Percentiles rank a stretch among this genome's conserved stretches.
These are phyloP conservation scores for Lichenostomus cassidix DNA, from an alignment of 2,113 vertebrate genomes.

Conservation along the genomic window DNA sequence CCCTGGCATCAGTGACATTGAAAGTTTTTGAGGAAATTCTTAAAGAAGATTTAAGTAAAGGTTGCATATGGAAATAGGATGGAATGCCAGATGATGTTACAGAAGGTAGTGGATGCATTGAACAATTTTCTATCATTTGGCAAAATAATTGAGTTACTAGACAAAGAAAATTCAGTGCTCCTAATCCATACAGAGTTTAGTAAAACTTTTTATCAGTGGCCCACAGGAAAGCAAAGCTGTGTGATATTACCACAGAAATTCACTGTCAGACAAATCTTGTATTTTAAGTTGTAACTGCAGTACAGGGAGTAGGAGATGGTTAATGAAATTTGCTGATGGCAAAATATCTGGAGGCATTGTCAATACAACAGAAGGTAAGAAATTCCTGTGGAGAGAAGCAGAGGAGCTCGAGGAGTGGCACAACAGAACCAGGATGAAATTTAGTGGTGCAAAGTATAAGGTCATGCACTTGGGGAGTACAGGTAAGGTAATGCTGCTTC, in stretches of 20 bases:
- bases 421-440: neutral
- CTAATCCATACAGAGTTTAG: neutral
- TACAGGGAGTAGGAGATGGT: neutral
- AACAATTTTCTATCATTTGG: neutral
- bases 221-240: neutral
- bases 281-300: neutral
- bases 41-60: neutral
- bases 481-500: neutral
- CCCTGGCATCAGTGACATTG: neutral
- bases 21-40: neutral
- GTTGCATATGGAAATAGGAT: neutral
- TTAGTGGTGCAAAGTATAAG: neutral
- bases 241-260: neutral
- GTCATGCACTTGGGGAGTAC: neutral
- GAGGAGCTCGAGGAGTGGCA: neutral
- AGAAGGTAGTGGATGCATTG: neutral
- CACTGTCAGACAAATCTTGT: neutral
- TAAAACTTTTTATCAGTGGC: neutral
- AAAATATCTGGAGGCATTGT: neutral
- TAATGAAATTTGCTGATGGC: neutral
- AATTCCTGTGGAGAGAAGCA: neutral
- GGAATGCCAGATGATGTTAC: neutral
- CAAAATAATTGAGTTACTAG: neutral
- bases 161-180: neutral
- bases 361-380: neutral